Conservation (phyloP, 2,888 invertebrate species). For the Drosophila lutescens region DNA sequence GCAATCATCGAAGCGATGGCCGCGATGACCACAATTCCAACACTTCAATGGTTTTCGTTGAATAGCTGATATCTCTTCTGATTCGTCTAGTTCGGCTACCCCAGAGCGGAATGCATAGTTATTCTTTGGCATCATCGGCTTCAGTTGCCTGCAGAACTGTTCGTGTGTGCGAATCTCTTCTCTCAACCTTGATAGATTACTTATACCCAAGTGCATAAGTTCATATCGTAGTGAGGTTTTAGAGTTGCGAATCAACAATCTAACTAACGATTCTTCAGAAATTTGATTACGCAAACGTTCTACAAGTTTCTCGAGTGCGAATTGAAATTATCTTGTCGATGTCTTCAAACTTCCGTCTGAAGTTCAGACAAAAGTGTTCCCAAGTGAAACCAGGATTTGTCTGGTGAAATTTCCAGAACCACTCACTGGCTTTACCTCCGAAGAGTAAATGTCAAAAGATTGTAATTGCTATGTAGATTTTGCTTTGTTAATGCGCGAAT, state of each 20-base stretch:
- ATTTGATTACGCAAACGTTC: background rate
- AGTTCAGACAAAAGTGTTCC: constrained; percentile 13
- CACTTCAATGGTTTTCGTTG: background rate
- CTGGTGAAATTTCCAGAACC: constrained; percentile 23
- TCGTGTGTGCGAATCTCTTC: background rate
- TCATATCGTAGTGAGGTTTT: background rate
- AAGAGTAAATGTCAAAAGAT: background rate
- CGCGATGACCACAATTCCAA: background rate
- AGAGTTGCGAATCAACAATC: background rate
- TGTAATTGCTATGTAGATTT: background rate
- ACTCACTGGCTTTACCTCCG: constrained; percentile 3
- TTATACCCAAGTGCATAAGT: background rate
- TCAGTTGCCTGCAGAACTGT: background rate
- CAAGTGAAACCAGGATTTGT: constrained; percentile 1
- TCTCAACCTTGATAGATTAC: background rate
- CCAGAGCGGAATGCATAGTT: no score
- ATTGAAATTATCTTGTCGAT: constrained; percentile 21
- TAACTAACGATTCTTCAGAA: background rate
- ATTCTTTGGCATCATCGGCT: background rate
- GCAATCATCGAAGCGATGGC: background rate
- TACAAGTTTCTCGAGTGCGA: constrained; percentile 6
- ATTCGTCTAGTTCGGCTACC: no score
- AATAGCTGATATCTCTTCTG: no score
- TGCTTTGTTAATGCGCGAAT: background rate
- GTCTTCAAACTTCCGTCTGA: constrained; percentile 8